phyloP scores from a whole-genome alignment of 2,113 vertebrate genomes.

The Taurulus bubalis region DNA sequence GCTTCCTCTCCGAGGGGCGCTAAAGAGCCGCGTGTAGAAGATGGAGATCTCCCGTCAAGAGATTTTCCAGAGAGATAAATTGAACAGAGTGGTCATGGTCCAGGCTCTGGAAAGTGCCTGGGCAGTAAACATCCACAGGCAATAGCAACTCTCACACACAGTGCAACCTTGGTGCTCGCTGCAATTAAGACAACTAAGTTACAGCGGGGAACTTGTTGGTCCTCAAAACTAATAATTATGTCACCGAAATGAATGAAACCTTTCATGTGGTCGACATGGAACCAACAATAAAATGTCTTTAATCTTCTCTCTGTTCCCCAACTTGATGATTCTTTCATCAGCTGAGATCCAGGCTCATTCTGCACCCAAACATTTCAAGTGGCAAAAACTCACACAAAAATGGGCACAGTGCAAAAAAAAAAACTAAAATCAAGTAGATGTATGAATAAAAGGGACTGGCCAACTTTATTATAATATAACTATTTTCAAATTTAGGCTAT shows the following conservation, averaged over 20 bases:
- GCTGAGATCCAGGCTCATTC: neutral
- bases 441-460: neutral
- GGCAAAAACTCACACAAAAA: neutral
- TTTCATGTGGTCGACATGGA: neutral
- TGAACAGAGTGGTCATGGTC: conserved; percentile 62
- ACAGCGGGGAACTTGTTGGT: conserved; percentile 24
- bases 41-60: conserved; percentile 63
- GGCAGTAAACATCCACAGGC: conserved; percentile 39
- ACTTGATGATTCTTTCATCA: conserved; percentile 2
- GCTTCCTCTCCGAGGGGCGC: conserved; percentile 90
- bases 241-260: neutral
- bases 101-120: conserved; percentile 28
- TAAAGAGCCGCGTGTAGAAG: conserved; percentile 86
- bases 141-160: conserved; percentile 23
- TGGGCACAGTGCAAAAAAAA: neutral
- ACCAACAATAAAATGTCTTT: neutral
- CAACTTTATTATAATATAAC: neutral
- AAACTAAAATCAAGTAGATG: neutral
- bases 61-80: conserved; percentile 67
- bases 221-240: neutral
- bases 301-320: neutral
- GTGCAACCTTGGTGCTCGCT: conserved; percentile 9
- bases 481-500: neutral
- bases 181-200: conserved; percentile 32
- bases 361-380: neutral